Base-by-base conservation (phyloP, 1,140 invertebrate genomes). In the Drosophila repleta region DNA sequence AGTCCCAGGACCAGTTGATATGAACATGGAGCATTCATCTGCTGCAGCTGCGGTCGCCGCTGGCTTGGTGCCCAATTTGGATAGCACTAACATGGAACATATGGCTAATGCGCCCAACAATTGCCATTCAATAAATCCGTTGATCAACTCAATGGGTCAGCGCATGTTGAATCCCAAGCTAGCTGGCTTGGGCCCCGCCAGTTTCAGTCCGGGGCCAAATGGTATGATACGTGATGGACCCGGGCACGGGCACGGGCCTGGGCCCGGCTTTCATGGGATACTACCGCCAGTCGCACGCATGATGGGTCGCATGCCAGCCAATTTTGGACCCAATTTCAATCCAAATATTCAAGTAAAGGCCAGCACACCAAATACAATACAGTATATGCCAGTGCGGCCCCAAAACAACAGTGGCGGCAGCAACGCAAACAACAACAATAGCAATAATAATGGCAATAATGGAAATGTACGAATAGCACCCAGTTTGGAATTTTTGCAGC, bases 301-400 rank as follows among this genome's bases (percentile, higher is more conserved):
- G 75, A 94, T 93, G 89, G 93, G 92, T 1, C 93, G 94, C 8
- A 74, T 90, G 73, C 79, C 85, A 0, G 62, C 84, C 5, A 87
- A 81, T 55, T 91, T 91, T 49, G 81, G 82, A 0, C 85, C 74
- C 0, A 90, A 87, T 37, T 91, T 90, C 8, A 91, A 84, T 63
- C 95, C 96, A 2, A 97, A 96, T 91, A 96, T 97, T 43, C 96
- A 97, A 93, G 98, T 99, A 21, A 99, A 99, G 93, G 96, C 98
- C 1, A 98, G 96, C 92, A 98, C 98, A 2, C 98, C 98, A 0
- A 99, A 99, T 92, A 99, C 98, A 11, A 99, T 99, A 85, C 98
- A 99, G 93, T 99, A 99, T 93, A 94, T 99, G 90, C 98, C 98
- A 21, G 97, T 97, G 37, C 94, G 97, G 92, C 95, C 96, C 10